Base-by-base conservation (phyloP, 2,888 invertebrate species). In the Clanis bilineata region DNA sequence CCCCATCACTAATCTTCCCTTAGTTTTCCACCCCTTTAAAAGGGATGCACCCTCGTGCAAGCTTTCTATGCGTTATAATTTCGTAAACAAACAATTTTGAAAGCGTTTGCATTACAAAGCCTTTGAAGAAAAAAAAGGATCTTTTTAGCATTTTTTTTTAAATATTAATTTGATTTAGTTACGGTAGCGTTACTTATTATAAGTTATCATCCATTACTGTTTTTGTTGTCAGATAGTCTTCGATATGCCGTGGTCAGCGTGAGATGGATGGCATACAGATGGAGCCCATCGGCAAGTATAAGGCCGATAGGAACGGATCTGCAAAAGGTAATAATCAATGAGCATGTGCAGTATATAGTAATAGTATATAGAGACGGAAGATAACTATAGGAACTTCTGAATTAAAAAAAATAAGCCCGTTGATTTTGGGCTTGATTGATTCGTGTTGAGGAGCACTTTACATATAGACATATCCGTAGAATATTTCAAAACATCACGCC, bases 231-330 rank as follows among this genome's bases (percentile, higher is more conserved):
- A 86, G 87, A 66, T 77, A 63, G 62, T 59, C 23, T 68, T 72
- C 83, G 90, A 80, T 69, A 91, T 90, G 91, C 77, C 74, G 83
- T 59, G 70, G 65, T 61, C 54, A 62, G 70, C 66, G 82, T 90
- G 88, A 90, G 67, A 92, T 93, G 89, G 94, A 94, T 81, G 92
- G 93, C 68, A 94, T 94, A 71, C 93, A 93, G 67, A 93, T 94
- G 93, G 94, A 94, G 84, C 94, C 94, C 6, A 89, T 94, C 82
- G 94, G 94, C 79, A 93, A 93, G 68, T 94, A 93, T 79, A 94
- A 94, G 71, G 92, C 94, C 78, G 93, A 93, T 63, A 92, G 94
- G 68, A 94, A 94, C 90, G 94, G 94, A 63, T 94, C 94, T 71
- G 92, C 93, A 58, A 94, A 93, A 86, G 93, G 93, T 93, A 77